Evolutionary conservation across 23 tunicate genomes (phyloP), one percentile per base, ranked within the genome.

Genomic region (Trididemnum nubilum): DNA sequence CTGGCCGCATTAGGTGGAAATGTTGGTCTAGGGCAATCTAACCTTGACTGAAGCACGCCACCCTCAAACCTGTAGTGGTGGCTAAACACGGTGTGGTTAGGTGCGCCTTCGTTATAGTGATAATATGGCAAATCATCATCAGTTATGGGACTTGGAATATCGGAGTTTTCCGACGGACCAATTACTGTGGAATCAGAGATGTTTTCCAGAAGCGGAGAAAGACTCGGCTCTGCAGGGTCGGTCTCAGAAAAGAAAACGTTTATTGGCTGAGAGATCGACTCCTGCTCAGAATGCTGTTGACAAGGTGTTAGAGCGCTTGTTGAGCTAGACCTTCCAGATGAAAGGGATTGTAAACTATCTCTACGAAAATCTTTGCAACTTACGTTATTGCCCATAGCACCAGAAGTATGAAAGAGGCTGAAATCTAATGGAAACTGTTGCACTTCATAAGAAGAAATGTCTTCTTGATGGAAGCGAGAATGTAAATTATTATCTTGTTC

Each of bases 311-410:
- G 34, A 2, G 81, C 87, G 73, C 81, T 44, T 9, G 54, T 57
- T 2, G 84, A 85, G 36, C 81, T 85, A 33, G 90, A 85, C 3
- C 83, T 33, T 29, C 90, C 90, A 15, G 90, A 79, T 22, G 90
- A 85, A 2, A 85, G 28, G 0, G 90, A 85, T 7, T 85, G 90
- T 18, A 77, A 70, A 54, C 90, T 85, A 60, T 79, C 78, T 70
- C 90, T 51, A 23, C 90, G 36, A 64, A 71, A 27, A 40, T 73
- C 78, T n/a, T 73, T 73, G 35, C 28, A 37, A 21, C 9, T 33
- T 4, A n/a, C 7, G 7, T 33, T 38, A 67, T 37, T 3, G 4
- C 21, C 7, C 33, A n/a, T 30, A 67, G 74, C 31, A 12, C 12
- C 38, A 33, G 74, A 67, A 33, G 38, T 30, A 67, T 67, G 37